Evolutionary conservation across 2,888 invertebrate genomes (phyloP), one percentile per base, ranked within the genome.

Genomic region (Acanthosepion pharaonis): DNA sequence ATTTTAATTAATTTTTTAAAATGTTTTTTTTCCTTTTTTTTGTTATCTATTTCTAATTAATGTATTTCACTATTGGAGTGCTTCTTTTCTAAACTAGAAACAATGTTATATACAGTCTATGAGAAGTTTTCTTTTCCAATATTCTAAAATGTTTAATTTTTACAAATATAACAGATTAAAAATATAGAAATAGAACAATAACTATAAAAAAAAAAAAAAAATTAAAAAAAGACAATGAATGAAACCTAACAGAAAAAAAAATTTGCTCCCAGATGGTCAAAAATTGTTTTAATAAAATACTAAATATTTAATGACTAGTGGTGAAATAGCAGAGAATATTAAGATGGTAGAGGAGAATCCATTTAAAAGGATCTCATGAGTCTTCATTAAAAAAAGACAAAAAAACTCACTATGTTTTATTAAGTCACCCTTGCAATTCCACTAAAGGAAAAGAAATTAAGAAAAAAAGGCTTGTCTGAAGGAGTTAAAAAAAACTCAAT

Each of bases 281-380:
- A n/a, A 11, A n/a, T n/a, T 78, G 1, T n/a, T 78, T 78, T 78
- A n/a, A 78, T n/a, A 78, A n/a, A 78, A 78, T 78, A 78, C 78
- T 78, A 78, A 78, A 78, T 78, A 78, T 78, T 78, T 78, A 78
- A 78, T 78, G 78, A 78, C 78, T n/a, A n/a, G n/a, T n/a, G 78
- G 78, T 11, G n/a, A 15, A 78, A 78, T 78, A 78, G 15, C 33
- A n/a, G n/a, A 78, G 78, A 78, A n/a, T 18, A 78, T 78, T 5
- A n/a, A 33, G n/a, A 78, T 78, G n/a, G 33, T 33, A 18, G 78
- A 33, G n/a, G 78, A 78, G n/a, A 78, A 78, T 78, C 33, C n/a
- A 78, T 33, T 78, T 78, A n/a, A 78, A n/a, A n/a, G 78, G n/a
- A 78, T 78, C 78, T 78, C 78, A 78, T 78, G 78, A 78, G 78